Conservation (phyloP, 53 echinoderm and acorn worm genomes). For the Patiria pectinifera region DNA sequence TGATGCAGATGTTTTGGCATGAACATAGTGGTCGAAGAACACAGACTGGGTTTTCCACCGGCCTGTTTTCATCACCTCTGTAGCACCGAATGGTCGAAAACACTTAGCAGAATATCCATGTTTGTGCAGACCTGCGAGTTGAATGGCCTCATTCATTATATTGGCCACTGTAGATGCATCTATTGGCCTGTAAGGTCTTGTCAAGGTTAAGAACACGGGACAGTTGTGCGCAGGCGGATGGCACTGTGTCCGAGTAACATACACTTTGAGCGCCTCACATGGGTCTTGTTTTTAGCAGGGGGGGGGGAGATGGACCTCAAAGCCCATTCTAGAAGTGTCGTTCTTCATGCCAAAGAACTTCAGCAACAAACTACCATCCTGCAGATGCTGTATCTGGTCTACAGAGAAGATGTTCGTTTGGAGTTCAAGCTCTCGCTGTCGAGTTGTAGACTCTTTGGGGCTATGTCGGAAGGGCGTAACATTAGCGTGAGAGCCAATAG, state of each 20-base stretch:
- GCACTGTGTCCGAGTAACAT: constrained; percentile 24
- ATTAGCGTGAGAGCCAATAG: constrained; percentile 27
- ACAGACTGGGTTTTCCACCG: constrained; percentile 27
- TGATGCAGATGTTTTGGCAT: constrained; percentile 20
- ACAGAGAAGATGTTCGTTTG: constrained; percentile 3
- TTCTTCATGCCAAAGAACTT: constrained; percentile 39
- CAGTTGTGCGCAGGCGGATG: not conserved
- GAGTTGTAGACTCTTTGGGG: constrained; percentile 25
- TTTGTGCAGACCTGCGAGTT: constrained; percentile 21
- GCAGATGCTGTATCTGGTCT: constrained; percentile 15
- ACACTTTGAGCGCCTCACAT: constrained; percentile 32
- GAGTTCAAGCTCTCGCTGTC: constrained; percentile 5
- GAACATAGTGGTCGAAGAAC: constrained; percentile 7
- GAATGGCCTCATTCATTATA: constrained; percentile 32
- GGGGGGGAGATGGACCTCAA: constrained; percentile 15
- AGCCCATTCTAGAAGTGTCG: constrained; percentile 26
- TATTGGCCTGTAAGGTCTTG: constrained; percentile 10
- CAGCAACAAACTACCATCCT: constrained; percentile 18
- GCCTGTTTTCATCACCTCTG: constrained; percentile 29
- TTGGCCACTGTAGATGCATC: constrained; percentile 44
- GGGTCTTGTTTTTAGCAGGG: not conserved
- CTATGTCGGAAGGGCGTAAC: constrained; percentile 46
- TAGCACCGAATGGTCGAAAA: constrained; percentile 20
- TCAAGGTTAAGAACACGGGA: constrained; percentile 41
- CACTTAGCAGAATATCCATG: constrained; percentile 7